phyloP scores from a whole-genome alignment of 1,140 invertebrate genomes.

The Anastrepha obliqua region DNA sequence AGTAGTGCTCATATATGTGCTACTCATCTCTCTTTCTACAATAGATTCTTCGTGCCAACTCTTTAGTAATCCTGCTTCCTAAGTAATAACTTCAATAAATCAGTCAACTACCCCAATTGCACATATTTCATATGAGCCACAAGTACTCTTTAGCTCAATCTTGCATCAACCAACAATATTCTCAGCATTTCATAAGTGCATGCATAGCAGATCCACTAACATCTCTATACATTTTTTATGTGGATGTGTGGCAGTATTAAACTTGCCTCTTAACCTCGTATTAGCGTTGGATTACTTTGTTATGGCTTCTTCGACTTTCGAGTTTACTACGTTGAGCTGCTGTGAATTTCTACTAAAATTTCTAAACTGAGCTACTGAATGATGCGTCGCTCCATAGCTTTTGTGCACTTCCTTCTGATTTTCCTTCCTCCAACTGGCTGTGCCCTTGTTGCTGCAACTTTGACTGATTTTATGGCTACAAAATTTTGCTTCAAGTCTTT shows the following conservation, averaged over 20 bases:
- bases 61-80: neutral
- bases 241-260: conserved; percentile 6
- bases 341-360: conserved; percentile 13
- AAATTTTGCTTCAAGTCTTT: neutral
- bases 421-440: neutral
- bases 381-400: neutral
- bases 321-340: neutral
- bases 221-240: neutral
- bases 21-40: too few species aligned
- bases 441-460: neutral
- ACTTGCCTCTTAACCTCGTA: conserved; percentile 47
- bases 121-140: neutral
- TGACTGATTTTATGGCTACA: neutral
- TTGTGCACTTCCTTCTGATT: neutral
- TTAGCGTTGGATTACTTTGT: conserved; percentile 51
- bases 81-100: conserved; percentile 24
- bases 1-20: too few species aligned
- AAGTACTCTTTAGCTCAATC: neutral
- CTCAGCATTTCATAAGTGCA: too few species aligned
- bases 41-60: neutral
- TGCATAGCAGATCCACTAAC: neutral
- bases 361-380: neutral
- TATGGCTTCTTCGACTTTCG: conserved; percentile 39
- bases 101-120: conserved; percentile 25
- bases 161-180: conserved; percentile 12